Base-by-base conservation (phyloP, 1,140 invertebrate genomes). In the Atta texana region DNA sequence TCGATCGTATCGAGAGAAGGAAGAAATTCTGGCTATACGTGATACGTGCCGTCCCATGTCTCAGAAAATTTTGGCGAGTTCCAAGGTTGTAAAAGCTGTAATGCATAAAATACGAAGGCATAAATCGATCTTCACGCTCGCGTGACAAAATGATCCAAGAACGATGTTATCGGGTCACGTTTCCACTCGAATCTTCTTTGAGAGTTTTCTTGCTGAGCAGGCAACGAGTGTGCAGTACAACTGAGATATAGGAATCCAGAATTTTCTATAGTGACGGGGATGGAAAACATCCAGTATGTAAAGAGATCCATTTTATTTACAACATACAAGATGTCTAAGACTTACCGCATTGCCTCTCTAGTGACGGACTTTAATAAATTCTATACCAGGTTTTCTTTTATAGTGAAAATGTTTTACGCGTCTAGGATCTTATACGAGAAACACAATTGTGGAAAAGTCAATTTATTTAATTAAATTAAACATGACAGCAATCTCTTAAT, bases 81-180 rank as follows among this genome's bases (percentile, higher is more conserved):
- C 21, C 39, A 61, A 74, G 28, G 39, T 61, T 63, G 55, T 61
- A 84, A 51, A 84, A 75, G 28, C 55, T 61, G 21, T 59, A 84
- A 84, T 63, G 57, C 69, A 84, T 63, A 84, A 74, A 75, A 84
- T 84, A 63, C 80, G n/a, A 63, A 84, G n/a, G 44, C 34, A 84
- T 84, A 84, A 84, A 84, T 84, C 80, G 71, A 84, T 84, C 80
- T 75, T 75, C n/a, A 80, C 44, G 49, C 31, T 80, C 6, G 55
- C 55, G 68, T 63, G 80, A 84, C 80, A 75, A 84, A 84, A 84
- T 61, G 78, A 82, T 72, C 78, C 64, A n/a, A 24, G 80, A 63
- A 74, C 69, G 80, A 84, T 84, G 80, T 84, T 84, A 84, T 84
- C 80, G 69, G 44, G 55, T 75, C 80, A 80, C 77, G 63, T 80